Percentiles rank a stretch among this genome's conserved stretches.
Conservation (phyloP, 2,888 invertebrate species). For the Rhaphigaster nebulosa region DNA sequence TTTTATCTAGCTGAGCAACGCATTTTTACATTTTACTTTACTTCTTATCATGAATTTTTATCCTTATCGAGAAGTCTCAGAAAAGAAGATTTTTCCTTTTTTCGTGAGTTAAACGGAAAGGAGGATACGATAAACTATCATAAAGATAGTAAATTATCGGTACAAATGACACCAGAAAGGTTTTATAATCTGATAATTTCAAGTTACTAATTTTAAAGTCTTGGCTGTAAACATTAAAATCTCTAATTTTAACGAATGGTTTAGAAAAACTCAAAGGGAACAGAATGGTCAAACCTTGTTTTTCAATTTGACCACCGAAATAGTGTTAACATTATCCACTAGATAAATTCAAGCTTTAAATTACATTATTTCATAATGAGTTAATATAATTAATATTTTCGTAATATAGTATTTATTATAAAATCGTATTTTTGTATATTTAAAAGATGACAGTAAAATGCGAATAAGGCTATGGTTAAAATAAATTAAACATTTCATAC, state of each 20-base stretch:
- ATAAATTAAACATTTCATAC: too few relatives aligned
- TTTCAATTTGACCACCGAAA: too few relatives aligned
- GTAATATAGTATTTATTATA: too few relatives aligned
- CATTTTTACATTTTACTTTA: background rate
- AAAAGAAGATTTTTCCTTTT: background rate
- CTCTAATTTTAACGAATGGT: background rate
- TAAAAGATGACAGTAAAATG: too few relatives aligned
- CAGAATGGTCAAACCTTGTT: too few relatives aligned
- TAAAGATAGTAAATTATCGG: background rate
- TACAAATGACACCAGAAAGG: background rate
- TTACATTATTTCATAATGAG: too few relatives aligned
- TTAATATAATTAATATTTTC: too few relatives aligned
- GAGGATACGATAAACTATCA: constrained; percentile 2
- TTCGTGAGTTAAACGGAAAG: background rate
- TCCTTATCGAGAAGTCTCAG: background rate
- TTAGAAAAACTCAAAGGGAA: too few relatives aligned
- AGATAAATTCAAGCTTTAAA: too few relatives aligned
- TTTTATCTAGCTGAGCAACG: background rate
- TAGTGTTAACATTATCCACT: too few relatives aligned
- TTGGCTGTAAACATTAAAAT: background rate
- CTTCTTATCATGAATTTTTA: background rate
- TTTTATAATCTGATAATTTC: background rate
- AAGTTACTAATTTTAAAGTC: background rate
- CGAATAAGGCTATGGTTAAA: too few relatives aligned
- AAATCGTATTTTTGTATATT: too few relatives aligned